A percentile compares a stretch with the other conserved stretches of the same genome.
These are phyloP conservation scores for Microtus ochrogaster DNA, from an alignment of 2,113 vertebrate species.

Conservation along the genomic window DNA sequence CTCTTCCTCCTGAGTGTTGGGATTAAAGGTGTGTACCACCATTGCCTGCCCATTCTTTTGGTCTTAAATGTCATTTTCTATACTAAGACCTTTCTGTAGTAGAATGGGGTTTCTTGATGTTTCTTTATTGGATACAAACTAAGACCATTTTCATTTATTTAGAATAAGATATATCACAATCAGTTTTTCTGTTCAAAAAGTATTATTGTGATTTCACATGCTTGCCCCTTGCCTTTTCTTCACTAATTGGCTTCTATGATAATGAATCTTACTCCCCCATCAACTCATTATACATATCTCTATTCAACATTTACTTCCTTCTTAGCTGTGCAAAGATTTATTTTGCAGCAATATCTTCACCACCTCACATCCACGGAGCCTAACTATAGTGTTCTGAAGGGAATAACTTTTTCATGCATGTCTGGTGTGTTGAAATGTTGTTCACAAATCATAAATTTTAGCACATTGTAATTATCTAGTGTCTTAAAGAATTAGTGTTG, in stretches of 20 bases:
- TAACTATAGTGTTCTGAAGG: background rate
- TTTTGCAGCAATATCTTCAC: background rate
- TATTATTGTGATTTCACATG: background rate
- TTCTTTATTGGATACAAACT: background rate
- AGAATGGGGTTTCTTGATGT: background rate
- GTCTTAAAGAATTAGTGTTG: constrained; percentile 47
- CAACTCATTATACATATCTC: background rate
- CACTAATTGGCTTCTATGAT: background rate
- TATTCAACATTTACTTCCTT: background rate
- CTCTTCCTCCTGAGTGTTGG: too few relatives aligned
- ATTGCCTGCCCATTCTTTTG: background rate
- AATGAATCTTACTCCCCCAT: background rate
- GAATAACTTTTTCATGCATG: background rate
- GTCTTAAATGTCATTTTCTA: background rate
- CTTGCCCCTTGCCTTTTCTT: background rate
- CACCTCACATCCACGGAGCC: background rate
- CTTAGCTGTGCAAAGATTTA: background rate
- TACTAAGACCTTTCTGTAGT: background rate
- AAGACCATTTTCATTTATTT: background rate
- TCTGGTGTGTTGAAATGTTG: background rate
- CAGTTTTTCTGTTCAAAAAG: too few relatives aligned
- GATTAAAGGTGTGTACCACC: too few relatives aligned
- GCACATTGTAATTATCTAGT: constrained; percentile 43
- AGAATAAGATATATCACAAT: background rate
- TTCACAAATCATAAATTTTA: background rate